Conservation (phyloP, 2,797 vertebrate species). For the Spheniscus humboldti region DNA sequence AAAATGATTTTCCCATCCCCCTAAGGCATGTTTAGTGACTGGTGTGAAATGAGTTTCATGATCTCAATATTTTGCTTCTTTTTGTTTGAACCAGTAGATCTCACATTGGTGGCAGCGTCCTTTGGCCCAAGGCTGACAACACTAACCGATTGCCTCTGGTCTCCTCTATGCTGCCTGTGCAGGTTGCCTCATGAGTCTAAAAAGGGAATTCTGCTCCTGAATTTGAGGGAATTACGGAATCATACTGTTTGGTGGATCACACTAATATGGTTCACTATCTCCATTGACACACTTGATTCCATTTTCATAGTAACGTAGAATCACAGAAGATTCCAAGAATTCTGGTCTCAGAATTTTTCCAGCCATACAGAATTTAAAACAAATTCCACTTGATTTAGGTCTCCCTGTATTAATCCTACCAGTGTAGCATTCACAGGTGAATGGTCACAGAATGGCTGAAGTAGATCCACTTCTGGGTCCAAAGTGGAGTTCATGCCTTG, state of each 20-base stretch:
- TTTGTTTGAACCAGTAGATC: not conserved
- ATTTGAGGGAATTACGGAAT: not conserved
- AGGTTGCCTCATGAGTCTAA: not conserved
- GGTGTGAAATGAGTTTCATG: not conserved
- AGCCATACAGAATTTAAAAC: not conserved
- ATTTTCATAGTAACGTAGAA: not conserved
- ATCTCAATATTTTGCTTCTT: not conserved
- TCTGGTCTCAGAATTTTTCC: not conserved
- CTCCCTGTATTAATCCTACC: not conserved
- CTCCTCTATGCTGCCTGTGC: not conserved
- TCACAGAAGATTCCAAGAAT: not conserved
- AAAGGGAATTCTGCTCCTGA: not conserved
- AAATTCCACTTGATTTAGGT: not conserved
- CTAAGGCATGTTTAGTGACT: not conserved
- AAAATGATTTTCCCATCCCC: not conserved
- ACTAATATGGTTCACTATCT: not conserved
- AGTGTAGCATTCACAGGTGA: not conserved
- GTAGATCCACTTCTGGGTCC: not conserved
- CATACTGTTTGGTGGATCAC: not conserved
- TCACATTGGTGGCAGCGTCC: not conserved
- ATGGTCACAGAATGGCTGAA: not conserved
- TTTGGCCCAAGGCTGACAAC: not conserved
- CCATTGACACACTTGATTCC: not conserved
- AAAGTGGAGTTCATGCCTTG: not conserved
- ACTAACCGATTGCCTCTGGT: not conserved